Percentiles rank a stretch among this genome's conserved stretches.
Evolutionary conservation across 37 sponge, comb jelly and placozoan genomes (phyloP).

Genomic region (Spongilla lacustris): DNA sequence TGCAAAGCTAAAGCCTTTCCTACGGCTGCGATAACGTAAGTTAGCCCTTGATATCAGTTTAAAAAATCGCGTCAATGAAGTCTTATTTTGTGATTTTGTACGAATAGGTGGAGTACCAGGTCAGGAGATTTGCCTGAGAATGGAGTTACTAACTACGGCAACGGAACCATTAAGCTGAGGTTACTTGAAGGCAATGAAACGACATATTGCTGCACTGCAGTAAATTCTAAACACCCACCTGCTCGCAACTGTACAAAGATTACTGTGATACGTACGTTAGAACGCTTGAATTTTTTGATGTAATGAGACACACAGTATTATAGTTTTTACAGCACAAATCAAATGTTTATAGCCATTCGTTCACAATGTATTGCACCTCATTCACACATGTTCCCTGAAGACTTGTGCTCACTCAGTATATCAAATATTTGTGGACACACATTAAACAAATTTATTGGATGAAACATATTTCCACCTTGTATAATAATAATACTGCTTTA

Average conservation of each 20-base stretch:
- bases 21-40: conserved; percentile 7
- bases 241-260: neutral
- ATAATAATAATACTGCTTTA: no score
- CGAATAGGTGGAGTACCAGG: neutral
- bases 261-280: neutral
- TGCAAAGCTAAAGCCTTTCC: conserved; percentile 22
- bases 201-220: neutral
- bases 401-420: no score
- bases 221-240: neutral
- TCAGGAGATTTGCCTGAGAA: neutral
- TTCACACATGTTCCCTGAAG: no score
- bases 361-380: no score
- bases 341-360: no score
- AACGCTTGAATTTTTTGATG: neutral
- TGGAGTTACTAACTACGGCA: neutral
- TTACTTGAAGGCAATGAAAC: neutral
- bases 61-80: neutral
- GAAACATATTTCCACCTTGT: no score
- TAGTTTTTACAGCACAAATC: no score
- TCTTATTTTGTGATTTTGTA: neutral
- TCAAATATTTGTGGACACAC: no score
- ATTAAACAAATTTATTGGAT: no score
- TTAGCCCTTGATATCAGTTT: neutral
- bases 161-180: neutral
- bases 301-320: no score